Evolutionary conservation across 2,113 vertebrate species (phyloP).

Genomic region (Myiopsitta monachus): DNA sequence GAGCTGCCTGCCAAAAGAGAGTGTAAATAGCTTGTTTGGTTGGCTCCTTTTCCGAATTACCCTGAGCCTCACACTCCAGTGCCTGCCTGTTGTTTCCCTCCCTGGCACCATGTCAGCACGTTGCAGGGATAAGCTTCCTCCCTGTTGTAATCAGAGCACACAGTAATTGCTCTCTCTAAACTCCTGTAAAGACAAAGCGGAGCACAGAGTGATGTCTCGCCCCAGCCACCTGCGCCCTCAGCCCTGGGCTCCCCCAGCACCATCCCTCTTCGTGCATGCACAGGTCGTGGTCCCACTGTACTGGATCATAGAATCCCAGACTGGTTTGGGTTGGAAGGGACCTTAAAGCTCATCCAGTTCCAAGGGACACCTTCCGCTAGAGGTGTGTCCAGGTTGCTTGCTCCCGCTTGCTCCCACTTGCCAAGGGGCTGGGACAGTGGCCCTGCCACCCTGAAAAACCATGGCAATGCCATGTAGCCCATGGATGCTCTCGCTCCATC

Average conservation of each 20-base stretch:
- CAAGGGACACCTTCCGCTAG: not conserved
- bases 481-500: not conserved
- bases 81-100: not conserved
- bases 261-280: accelerated
- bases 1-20: slow-evolving; percentile 23
- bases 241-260: not conserved
- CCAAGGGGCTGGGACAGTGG: accelerated
- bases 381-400: not conserved
- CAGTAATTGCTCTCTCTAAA: not conserved
- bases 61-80: not conserved
- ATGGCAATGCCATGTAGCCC: not conserved
- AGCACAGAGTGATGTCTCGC: accelerated
- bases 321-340: not conserved
- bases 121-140: not conserved
- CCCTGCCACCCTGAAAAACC: not conserved
- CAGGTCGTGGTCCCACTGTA: accelerated
- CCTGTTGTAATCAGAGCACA: not conserved
- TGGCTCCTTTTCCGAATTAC: slow-evolving; percentile 44
- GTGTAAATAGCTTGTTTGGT: slow-evolving; percentile 55
- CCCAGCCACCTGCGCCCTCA: accelerated
- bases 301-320: not conserved
- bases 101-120: not conserved
- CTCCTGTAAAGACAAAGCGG: not conserved
- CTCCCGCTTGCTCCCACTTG: too few species aligned
- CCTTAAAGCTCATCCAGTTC: not conserved